A percentile compares a stretch with the other conserved stretches of the same genome.
Evolutionary conservation across 30 jellyfish, hydroid and myxozoan genomes (phyloP).

Genomic region (Turritopsis rubra): DNA sequence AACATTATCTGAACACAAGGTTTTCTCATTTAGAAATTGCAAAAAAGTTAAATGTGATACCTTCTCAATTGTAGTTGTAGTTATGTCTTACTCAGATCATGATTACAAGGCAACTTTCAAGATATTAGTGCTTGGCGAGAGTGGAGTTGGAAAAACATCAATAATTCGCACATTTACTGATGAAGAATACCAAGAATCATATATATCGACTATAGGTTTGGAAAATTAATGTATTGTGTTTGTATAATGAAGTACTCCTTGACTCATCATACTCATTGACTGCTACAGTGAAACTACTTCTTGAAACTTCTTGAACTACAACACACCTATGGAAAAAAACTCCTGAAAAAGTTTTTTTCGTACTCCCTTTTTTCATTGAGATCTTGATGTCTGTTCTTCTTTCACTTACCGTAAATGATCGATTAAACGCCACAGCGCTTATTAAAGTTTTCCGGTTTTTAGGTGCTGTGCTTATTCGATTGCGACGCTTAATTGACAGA

Average conservation of each 20-base stretch:
- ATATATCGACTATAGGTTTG: conserved; percentile 69
- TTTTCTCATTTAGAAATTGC: not conserved
- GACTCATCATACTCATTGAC: not conserved
- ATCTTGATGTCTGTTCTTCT: no score
- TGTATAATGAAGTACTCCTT: not conserved
- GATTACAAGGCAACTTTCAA: conserved; percentile 59
- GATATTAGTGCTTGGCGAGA: conserved; percentile 58
- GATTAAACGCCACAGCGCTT: no score
- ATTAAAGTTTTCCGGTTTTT: no score
- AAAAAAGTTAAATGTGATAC: not conserved
- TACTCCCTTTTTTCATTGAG: no score
- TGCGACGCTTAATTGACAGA: no score
- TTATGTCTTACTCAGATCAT: conserved; percentile 21
- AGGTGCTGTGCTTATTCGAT: no score
- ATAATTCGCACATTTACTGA: conserved; percentile 44
- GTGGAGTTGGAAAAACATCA: conserved; percentile 69
- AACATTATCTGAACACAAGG: not conserved
- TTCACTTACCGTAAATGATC: no score
- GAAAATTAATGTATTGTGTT: not conserved
- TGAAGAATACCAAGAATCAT: conserved; percentile 43
- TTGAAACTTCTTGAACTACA: no score
- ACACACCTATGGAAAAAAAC: no score
- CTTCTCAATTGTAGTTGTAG: not conserved
- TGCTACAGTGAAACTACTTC: not conserved
- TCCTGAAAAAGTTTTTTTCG: no score